phyloP scores from a whole-genome alignment of 2,888 invertebrate genomes.

The Strigamia maritima region DNA sequence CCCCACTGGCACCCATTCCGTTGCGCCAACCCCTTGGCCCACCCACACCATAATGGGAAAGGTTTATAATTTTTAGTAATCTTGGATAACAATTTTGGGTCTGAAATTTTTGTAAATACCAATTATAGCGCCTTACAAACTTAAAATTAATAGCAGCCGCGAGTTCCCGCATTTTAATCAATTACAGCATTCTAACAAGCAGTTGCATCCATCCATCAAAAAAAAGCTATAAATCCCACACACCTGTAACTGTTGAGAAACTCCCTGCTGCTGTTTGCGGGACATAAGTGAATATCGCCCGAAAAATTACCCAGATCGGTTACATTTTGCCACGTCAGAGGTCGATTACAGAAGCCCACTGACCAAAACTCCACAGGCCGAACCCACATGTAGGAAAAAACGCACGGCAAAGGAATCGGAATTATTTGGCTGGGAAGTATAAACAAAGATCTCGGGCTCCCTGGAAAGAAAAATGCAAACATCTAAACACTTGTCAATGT shows the following conservation, averaged over 20 bases:
- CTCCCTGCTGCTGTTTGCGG: constrained; percentile 28
- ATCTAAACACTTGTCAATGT: too few relatives aligned
- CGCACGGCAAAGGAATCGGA: constrained; percentile 74
- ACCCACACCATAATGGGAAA: constrained; percentile 44
- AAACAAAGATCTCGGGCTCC: not conserved
- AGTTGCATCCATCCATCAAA: too few relatives aligned
- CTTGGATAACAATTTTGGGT: constrained; percentile 42
- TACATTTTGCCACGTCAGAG: constrained; percentile 31
- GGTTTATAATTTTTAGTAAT: constrained; percentile 41
- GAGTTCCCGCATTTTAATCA: not conserved
- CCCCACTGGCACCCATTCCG: constrained; percentile 49
- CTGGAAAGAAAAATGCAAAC: constrained; percentile 21
- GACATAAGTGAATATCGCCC: constrained; percentile 14
- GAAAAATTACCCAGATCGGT: not conserved
- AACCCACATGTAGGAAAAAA: constrained; percentile 69
- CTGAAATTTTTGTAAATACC: constrained; percentile 43
- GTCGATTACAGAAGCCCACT: constrained; percentile 22
- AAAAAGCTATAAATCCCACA: not conserved
- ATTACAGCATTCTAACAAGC: not conserved
- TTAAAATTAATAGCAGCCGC: not conserved
- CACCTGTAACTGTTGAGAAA: constrained; percentile 36
- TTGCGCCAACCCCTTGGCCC: constrained; percentile 45
- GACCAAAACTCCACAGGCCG: constrained; percentile 61
- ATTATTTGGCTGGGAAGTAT: constrained; percentile 50
- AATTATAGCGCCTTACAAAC: not conserved